These are phyloP conservation scores for Mormyrops attenuatus DNA, from an alignment of 2,797 vertebrate species.

Conservation along the genomic window DNA sequence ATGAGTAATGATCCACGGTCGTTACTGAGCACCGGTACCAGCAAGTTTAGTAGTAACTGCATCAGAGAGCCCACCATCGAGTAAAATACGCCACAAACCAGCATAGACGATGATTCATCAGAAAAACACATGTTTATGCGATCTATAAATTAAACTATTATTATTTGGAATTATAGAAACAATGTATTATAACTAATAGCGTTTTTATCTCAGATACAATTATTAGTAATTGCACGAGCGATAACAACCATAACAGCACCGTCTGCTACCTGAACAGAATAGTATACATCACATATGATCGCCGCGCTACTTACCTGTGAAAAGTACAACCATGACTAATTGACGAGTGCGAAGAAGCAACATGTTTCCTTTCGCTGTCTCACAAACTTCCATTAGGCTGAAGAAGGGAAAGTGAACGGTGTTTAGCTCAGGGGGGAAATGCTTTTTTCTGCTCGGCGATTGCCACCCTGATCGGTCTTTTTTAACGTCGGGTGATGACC, in stretches of 20 bases:
- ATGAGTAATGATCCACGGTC: not conserved
- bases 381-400: constrained; percentile 35
- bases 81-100: not conserved
- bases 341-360: constrained; percentile 58
- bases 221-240: not conserved
- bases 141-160: not conserved
- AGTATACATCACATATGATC: not conserved
- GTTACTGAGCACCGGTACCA: not conserved
- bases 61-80: not conserved
- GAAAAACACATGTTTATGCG: not conserved
- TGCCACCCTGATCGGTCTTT: not conserved
- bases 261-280: not conserved
- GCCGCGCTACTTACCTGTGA: constrained; percentile 56
- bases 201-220: not conserved
- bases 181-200: not conserved
- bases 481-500: constrained; percentile 19
- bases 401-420: not conserved
- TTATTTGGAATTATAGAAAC: not conserved
- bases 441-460: not conserved
- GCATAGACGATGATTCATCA: not conserved
- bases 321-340: constrained; percentile 48
- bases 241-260: not conserved
- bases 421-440: not conserved
- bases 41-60: not conserved
- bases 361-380: constrained; percentile 58